phyloP scores from a whole-genome alignment of 2,888 invertebrate species.

The Ecdyonurus torrentis region DNA sequence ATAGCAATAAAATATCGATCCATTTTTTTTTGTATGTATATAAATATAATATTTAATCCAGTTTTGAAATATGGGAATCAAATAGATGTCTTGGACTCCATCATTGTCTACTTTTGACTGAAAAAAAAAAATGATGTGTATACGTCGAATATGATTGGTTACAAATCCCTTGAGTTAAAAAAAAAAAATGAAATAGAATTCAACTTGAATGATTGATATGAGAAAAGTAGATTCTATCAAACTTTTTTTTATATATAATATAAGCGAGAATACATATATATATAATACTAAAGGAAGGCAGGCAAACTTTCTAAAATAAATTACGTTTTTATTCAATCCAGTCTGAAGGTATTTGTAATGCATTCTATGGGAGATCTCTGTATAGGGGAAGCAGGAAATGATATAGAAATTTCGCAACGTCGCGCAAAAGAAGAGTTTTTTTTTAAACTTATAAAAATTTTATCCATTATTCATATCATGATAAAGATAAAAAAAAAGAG shows the following conservation, averaged over 20 bases:
- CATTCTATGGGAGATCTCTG: not conserved
- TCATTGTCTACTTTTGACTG: not conserved
- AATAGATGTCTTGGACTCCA: no score
- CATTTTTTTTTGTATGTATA: no score
- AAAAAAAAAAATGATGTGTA: no score
- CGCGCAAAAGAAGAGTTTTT: not conserved
- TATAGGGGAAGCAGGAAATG: not conserved
- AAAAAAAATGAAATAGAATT: not conserved
- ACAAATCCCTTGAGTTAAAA: not conserved
- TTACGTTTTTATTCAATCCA: conserved; percentile 2
- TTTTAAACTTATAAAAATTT: not conserved
- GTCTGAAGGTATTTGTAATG: conserved; percentile 3
- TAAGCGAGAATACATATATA: not conserved
- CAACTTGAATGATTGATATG: not conserved
- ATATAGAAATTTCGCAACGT: not conserved
- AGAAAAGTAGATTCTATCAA: conserved; percentile 1
- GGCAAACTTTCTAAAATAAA: conserved; percentile 1
- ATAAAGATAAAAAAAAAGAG: not conserved
- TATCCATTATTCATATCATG: not conserved
- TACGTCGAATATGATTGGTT: not conserved
- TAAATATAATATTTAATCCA: no score
- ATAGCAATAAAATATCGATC: no score
- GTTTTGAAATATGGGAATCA: no score
- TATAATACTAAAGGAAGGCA: no score
- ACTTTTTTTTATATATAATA: not conserved